phyloP scores from a whole-genome alignment of 92 coral and sea anemone species.

The Virgularia gustaviana region DNA sequence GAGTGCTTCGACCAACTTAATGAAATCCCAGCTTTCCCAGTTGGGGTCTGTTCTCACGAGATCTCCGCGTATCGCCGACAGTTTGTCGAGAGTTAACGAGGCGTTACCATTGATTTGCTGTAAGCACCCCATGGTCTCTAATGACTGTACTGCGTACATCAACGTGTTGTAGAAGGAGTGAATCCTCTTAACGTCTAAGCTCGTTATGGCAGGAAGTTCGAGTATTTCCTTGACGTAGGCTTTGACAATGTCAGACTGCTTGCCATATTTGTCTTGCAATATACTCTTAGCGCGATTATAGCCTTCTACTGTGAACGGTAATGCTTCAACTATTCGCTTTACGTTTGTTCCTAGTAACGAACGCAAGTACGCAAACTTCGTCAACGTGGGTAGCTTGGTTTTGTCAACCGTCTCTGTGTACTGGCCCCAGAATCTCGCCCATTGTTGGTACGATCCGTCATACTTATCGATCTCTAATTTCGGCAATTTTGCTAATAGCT shows the following conservation, averaged over 20 bases:
- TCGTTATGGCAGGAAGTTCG: conserved; percentile 26
- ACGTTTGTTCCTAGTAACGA: conserved; percentile 31
- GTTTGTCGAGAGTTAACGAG: background rate
- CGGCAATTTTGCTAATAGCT: conserved; percentile 1
- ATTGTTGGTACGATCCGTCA: conserved; percentile 36
- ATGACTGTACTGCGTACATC: background rate
- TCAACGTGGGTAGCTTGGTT: conserved; percentile 20
- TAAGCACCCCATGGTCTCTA: background rate
- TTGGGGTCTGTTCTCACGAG: background rate
- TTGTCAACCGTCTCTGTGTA: conserved; percentile 47
- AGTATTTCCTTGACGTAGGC: conserved; percentile 46
- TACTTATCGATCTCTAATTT: conserved; percentile 36
- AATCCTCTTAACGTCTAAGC: background rate
- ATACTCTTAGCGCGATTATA: conserved; percentile 39
- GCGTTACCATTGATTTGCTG: background rate
- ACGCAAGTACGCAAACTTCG: conserved; percentile 40
- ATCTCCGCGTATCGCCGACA: conserved; percentile 4
- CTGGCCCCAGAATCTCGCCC: conserved; percentile 52
- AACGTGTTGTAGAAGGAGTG: background rate
- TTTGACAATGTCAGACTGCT: conserved; percentile 44
- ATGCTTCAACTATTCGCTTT: conserved; percentile 23
- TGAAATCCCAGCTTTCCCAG: conserved; percentile 10
- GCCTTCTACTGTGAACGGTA: conserved; percentile 45
- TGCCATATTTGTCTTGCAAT: conserved; percentile 42
- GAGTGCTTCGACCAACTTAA: background rate